phyloP scores from a whole-genome alignment of 2,113 vertebrate species.

The Monarcha castaneiventris region DNA sequence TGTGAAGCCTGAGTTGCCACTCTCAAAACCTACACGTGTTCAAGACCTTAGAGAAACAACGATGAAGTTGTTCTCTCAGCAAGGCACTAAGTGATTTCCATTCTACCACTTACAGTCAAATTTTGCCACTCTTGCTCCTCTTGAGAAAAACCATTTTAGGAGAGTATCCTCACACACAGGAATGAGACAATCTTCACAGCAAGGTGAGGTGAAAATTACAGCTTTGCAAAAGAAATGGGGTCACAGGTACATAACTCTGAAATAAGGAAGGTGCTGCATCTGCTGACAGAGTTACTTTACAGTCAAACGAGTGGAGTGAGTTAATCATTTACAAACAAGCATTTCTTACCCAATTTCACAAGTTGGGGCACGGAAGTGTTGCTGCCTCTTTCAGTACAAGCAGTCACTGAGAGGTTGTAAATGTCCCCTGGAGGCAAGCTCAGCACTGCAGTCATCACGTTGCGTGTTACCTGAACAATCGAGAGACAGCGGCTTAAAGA shows the following conservation, averaged over 20 bases:
- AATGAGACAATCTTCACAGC: background rate
- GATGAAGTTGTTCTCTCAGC: background rate
- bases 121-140: background rate
- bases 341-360: conserved; percentile 85
- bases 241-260: background rate
- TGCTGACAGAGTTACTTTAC: background rate
- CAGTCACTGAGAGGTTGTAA: conserved; percentile 94
- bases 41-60: background rate
- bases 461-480: conserved; percentile 83
- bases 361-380: conserved; percentile 86
- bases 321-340: background rate
- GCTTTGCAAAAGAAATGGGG: background rate
- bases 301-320: background rate
- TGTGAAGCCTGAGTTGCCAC: background rate
- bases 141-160: background rate
- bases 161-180: background rate
- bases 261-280: background rate
- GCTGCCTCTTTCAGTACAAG: conserved; percentile 88
- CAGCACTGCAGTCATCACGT: conserved; percentile 85
- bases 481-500: background rate
- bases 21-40: background rate
- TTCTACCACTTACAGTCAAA: background rate
- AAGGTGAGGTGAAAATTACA: background rate
- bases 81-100: background rate
- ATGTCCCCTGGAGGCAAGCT: conserved; percentile 91